Evolutionary conservation across 1,140 invertebrate species (phyloP).

Genomic region (Hormaphis cornu): DNA sequence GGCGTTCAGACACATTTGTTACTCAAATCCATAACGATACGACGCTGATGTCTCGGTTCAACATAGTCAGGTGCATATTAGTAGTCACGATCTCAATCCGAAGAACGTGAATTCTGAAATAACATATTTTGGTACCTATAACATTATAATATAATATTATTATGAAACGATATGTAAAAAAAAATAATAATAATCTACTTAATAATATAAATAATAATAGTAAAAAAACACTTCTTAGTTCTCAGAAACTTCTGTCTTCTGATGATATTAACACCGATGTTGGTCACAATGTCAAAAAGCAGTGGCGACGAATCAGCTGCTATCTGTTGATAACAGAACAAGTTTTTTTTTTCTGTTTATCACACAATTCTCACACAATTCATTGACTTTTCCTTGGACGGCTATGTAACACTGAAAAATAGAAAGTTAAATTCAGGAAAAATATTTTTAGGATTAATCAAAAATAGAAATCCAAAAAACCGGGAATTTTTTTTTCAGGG

Average conservation of each 20-base stretch:
- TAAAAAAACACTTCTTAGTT: slow-evolving; percentile 14
- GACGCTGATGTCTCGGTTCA: no score
- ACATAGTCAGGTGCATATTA: neutral
- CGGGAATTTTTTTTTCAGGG: no score
- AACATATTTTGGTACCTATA: no score
- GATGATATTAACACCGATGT: slow-evolving; percentile 6
- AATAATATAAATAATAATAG: neutral
- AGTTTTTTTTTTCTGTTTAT: neutral
- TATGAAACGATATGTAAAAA: no score
- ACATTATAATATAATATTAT: no score
- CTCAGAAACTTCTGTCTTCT: slow-evolving; percentile 1
- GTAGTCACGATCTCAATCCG: neutral
- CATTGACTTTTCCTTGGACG: no score
- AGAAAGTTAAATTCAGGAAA: no score
- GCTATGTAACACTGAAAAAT: no score
- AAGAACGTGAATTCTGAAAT: slow-evolving; percentile 13
- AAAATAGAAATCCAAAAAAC: no score
- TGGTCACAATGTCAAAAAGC: neutral
- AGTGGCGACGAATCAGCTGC: slow-evolving; percentile 16
- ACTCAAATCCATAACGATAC: neutral
- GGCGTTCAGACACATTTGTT: slow-evolving; percentile 61
- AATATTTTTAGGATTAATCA: no score
- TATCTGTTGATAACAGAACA: slow-evolving; percentile 7
- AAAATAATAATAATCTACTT: slow-evolving; percentile 1
- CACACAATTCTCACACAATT: no score